Percentiles rank a stretch among this genome's conserved stretches.
Evolutionary conservation across 2,113 vertebrate species (phyloP).

Genomic region (Hippopotamus amphibius): DNA sequence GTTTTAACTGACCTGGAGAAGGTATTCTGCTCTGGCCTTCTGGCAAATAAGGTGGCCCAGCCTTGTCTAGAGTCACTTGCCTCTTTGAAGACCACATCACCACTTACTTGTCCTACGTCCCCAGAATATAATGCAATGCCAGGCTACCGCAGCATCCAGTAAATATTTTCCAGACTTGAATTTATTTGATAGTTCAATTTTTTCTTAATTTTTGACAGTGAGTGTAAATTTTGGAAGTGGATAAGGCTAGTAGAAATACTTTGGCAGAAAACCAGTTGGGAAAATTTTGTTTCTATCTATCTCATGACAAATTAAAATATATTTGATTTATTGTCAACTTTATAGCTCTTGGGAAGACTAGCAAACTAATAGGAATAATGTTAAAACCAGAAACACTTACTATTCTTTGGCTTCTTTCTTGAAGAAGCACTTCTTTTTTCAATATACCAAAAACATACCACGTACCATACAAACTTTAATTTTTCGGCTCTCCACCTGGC

Average conservation of each 20-base stretch:
- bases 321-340: conserved; percentile 59
- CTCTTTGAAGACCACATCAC: not conserved
- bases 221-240: conserved; percentile 31
- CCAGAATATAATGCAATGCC: not conserved
- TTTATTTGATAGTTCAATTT: conserved; percentile 31
- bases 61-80: not conserved
- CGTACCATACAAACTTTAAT: conserved; percentile 20
- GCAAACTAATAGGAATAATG: conserved; percentile 61
- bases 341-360: conserved; percentile 17
- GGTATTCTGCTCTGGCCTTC: not conserved
- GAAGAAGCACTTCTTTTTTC: conserved; percentile 38
- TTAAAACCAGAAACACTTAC: conserved; percentile 54
- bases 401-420: conserved; percentile 44
- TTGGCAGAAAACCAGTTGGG: conserved; percentile 3
- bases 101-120: not conserved
- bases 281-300: conserved; percentile 44
- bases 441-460: conserved; percentile 9
- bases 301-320: conserved; percentile 63
- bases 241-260: not conserved
- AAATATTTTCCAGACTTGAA: not conserved
- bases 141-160: not conserved
- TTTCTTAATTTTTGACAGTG: not conserved
- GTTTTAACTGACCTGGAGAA: not conserved
- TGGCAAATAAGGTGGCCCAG: not conserved
- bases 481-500: conserved; percentile 19